phyloP scores from a whole-genome alignment of 1,140 invertebrate species.

The Mycetomoellerius zeteki region DNA sequence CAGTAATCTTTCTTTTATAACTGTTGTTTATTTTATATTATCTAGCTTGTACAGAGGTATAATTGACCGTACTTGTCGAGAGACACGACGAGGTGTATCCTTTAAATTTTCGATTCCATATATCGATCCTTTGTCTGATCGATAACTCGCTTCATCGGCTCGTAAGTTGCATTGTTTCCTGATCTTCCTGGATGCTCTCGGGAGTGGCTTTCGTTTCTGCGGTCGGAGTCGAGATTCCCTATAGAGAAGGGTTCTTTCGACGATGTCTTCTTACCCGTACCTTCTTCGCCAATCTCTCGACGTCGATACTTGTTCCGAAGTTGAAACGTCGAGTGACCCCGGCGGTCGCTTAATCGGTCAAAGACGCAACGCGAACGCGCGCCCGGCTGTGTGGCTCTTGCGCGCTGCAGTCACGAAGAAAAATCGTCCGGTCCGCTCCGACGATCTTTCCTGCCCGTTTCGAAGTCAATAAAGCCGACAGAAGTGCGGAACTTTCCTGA shows the following conservation, averaged over 20 bases:
- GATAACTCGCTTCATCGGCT: constrained; percentile 36
- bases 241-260: constrained; percentile 58
- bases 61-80: neutral
- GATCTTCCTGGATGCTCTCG: constrained; percentile 46
- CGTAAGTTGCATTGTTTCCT: constrained; percentile 51
- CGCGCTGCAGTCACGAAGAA: constrained; percentile 61
- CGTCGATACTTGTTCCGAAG: constrained; percentile 61
- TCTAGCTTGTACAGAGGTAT: neutral
- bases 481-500: constrained; percentile 56
- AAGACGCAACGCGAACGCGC: constrained; percentile 55
- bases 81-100: neutral
- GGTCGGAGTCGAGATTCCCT: constrained; percentile 33
- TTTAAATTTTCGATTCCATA: neutral
- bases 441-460: constrained; percentile 49
- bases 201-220: constrained; percentile 55
- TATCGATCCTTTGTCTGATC: neutral
- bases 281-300: constrained; percentile 51
- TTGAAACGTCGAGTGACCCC: constrained; percentile 59
- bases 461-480: constrained; percentile 61
- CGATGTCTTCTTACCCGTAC: constrained; percentile 54
- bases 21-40: neutral
- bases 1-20: neutral
- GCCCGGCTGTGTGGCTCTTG: constrained; percentile 27
- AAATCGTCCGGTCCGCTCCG: constrained; percentile 47
- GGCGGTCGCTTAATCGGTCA: constrained; percentile 61